phyloP scores from a whole-genome alignment of 2,113 vertebrate genomes.

The Nipponia nippon region DNA sequence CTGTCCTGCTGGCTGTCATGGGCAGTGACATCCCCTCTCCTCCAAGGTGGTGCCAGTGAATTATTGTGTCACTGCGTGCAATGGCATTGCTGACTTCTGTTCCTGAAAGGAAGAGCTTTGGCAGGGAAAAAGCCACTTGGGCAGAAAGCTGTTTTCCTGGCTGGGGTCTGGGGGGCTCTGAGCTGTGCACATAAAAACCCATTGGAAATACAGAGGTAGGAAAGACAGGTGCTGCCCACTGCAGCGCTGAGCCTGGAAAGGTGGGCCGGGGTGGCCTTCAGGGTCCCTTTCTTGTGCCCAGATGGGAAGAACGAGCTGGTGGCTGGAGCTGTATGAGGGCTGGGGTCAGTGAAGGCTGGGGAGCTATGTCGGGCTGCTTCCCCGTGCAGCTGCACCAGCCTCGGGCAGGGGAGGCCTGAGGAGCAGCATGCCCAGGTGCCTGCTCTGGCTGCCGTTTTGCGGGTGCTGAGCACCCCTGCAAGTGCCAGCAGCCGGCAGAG shows the following conservation, averaged over 20 bases:
- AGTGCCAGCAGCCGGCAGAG: accelerated
- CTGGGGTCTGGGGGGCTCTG: not conserved
- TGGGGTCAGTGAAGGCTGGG: not conserved
- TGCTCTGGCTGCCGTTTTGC: not conserved
- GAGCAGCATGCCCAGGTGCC: not conserved
- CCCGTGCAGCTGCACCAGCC: accelerated
- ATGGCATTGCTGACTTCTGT: not conserved
- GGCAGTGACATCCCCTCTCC: accelerated
- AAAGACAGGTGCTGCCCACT: not conserved
- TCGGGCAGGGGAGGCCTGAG: not conserved
- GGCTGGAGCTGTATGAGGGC: not conserved
- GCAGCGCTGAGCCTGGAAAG: not conserved
- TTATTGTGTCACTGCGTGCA: not conserved
- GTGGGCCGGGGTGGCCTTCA: not conserved
- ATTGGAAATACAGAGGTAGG: not conserved
- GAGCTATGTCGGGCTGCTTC: not conserved
- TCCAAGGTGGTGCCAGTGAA: not conserved
- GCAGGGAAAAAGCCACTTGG: not conserved
- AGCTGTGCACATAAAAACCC: not conserved
- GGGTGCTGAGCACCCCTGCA: not conserved
- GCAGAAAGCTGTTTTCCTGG: not conserved
- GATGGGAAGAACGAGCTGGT: not conserved
- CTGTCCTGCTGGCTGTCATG: not conserved
- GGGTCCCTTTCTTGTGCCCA: not conserved
- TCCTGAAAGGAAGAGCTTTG: not conserved